phyloP scores from a whole-genome alignment of 2,113 vertebrate genomes.

The Phalacrocorax brasilianus region DNA sequence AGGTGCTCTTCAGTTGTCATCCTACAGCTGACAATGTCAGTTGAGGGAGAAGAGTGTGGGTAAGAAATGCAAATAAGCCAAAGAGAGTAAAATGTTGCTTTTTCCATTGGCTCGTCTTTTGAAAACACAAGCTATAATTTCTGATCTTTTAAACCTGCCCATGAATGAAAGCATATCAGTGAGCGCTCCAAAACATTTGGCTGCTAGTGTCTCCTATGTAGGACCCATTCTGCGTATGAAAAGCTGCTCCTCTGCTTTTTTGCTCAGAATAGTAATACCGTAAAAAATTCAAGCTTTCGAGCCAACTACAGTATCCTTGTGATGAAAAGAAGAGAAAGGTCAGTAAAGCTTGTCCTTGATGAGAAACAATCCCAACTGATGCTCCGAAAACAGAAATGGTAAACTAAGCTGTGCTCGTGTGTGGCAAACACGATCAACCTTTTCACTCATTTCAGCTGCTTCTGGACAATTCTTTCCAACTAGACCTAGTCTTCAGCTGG shows the following conservation, averaged over 20 bases:
- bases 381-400: background rate
- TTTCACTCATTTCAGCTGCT: background rate
- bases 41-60: slow-evolving; percentile 5
- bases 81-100: background rate
- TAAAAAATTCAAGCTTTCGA: background rate
- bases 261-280: background rate
- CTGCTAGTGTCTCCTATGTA: background rate
- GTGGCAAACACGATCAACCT: background rate
- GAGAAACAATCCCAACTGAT: background rate
- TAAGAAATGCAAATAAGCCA: slow-evolving; percentile 37
- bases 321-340: slow-evolving; percentile 22
- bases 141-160: background rate
- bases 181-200: background rate
- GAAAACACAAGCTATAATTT: slow-evolving; percentile 13
- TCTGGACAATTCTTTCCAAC: background rate
- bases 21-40: slow-evolving; percentile 27
- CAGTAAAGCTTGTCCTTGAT: background rate
- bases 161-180: background rate
- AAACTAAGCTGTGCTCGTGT: background rate
- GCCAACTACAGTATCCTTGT: background rate
- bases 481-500: background rate
- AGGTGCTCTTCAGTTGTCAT: slow-evolving; percentile 55
- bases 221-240: background rate
- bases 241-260: slow-evolving; percentile 4
- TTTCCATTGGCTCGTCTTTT: slow-evolving; percentile 8